Evolutionary conservation across 2,888 invertebrate genomes (phyloP), one percentile per base, ranked within the genome.

Genomic region (Melanargia galathea): DNA sequence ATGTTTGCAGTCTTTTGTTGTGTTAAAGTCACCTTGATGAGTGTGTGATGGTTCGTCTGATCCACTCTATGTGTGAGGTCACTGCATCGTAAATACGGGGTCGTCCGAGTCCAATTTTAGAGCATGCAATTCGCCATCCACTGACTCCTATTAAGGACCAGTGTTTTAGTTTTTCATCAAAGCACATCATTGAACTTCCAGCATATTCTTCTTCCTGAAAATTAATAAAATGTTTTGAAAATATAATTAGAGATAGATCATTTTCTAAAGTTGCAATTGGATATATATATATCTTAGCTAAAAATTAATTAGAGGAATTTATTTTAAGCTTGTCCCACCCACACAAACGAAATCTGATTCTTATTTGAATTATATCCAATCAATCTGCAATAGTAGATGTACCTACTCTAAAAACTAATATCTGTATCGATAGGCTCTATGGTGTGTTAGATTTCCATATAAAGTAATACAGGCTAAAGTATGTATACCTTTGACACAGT

Each of bases 51-150:
- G 96, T 96, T 73, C 96, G 94, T 74, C 93, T 92, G 74, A 97
- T 96, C 97, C 97, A 97, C 70, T 96, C 96, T 24, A 96, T 93
- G 78, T 97, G 97, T 0, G 97, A 95, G 13, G 94, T 92, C 59
- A 97, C 94, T 76, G 95, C 94, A 75, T 97, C 97, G 76, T 97
- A 97, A 86, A 96, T 94, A 68, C 97, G 91, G 0, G 97, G 97
- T 69, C 97, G 87, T 60, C 96, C 96, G 48, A 94, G 90, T 7
- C 96, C 96, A 48, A 94, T 93, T 72, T 95, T 95, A 0, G 95
- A 94, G 75, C 97, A 97, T 1, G 96, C 96, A 74, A 97, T 97
- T 66, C 97, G 92, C 97, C 97, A 97, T 60, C 96, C 96, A 57
- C 95, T 94, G 2, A 97, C 94, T 0, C 97, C 97, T 30, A 94